Percentiles rank a stretch among this genome's conserved stretches.
Evolutionary conservation across 2,113 vertebrate species (phyloP).

Genomic region (Brachyhypopomus gauderio): DNA sequence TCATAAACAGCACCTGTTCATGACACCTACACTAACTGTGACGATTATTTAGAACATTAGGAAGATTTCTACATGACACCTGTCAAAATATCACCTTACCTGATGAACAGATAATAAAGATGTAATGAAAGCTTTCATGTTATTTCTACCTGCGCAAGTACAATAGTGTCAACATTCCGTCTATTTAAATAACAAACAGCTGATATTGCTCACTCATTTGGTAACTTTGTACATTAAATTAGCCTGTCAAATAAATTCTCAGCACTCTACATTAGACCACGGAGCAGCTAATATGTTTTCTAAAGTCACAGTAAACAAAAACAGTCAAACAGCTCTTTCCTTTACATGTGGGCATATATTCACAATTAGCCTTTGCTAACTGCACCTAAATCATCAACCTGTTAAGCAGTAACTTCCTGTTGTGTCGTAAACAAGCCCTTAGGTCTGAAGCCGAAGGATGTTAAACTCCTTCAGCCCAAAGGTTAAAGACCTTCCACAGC

Average conservation of each 20-base stretch:
- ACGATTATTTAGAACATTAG: not conserved
- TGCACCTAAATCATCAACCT: not conserved
- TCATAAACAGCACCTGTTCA: slow-evolving; percentile 10
- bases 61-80: slow-evolving; percentile 9
- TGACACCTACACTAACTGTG: not conserved
- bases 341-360: not conserved
- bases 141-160: not conserved
- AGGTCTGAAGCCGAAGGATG: too few species aligned
- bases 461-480: slow-evolving; percentile 13
- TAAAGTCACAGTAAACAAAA: too few species aligned
- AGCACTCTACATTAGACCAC: too few species aligned
- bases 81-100: not conserved
- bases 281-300: too few species aligned
- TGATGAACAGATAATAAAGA: not conserved
- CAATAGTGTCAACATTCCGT: too few species aligned
- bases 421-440: not conserved
- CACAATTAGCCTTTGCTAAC: not conserved
- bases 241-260: not conserved
- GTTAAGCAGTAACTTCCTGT: slow-evolving; percentile 2
- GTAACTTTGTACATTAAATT: not conserved
- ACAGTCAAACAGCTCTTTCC: not conserved
- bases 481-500: slow-evolving; percentile 29
- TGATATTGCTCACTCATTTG: not conserved
- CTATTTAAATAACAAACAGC: too few species aligned
- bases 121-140: not conserved